Evolutionary conservation across 2,888 invertebrate genomes (phyloP), one percentile per base, ranked within the genome.

Genomic region (Xanthia togata): DNA sequence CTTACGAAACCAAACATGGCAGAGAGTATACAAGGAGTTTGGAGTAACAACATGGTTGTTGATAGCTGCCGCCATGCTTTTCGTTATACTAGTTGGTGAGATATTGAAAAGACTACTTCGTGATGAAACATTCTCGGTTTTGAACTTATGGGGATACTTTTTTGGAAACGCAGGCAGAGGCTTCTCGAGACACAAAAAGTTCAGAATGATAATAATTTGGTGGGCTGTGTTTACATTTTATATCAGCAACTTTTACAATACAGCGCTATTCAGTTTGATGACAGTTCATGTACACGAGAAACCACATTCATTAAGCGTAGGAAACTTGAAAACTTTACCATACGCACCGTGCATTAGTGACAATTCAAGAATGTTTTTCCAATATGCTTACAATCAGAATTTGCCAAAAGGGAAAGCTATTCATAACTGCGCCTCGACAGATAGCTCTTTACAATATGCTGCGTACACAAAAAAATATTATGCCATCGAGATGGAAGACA

Each of bases 191-290:
- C 83, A 89, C 12, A 90, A 87, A 64, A 88, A 87, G 55, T 86
- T 93, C 50, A 90, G 91, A 84, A 73, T 82, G 0, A 79, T 95
- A 14, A 87, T 93, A 41, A 71, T 93, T 41, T 87, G 86, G 71
- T 95, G 95, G 95, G 88, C 94, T 79, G 92, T 92, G 91, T 95
- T 93, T 55, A 91, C 94, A 59, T 95, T 93, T 81, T 94, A 92
- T 65, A 91, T 95, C 20, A 85, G 82, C 5, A 94, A 88, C 78
- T 95, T 95, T 83, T 95, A 95, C 76, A 93, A 91, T 67, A 93
- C 94, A 9, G 91, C 92, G 23, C 83, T 94, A 41, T 92, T 90
- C 74, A 93, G 93, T 83, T 89, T 94, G 60, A 85, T 93, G 53
- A 90, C 93, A n/a, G 87, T 90, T 23, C 89, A 91, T 26, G 88